These are phyloP conservation scores for Ceratosolen solmsi DNA, from an alignment of 1,140 invertebrate species.

Conservation along the genomic window DNA sequence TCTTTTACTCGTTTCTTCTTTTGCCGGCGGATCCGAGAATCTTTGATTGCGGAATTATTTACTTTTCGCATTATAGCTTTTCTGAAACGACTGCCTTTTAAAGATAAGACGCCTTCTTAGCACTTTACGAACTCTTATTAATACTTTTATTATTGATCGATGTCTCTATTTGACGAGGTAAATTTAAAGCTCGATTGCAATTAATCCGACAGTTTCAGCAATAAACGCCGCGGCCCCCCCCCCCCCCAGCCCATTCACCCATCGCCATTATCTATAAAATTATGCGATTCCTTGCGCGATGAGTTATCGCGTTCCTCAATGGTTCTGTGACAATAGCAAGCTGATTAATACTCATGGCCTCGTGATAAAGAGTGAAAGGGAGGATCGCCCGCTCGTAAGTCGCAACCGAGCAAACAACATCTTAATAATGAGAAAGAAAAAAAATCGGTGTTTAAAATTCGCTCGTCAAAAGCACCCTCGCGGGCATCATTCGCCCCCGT, in stretches of 20 bases:
- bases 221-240: no score
- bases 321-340: not conserved
- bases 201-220: no score
- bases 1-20: not conserved
- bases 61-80: not conserved
- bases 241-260: no score
- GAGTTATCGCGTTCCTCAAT: no score
- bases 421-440: constrained; percentile 48
- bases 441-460: constrained; percentile 37
- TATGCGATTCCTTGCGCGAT: no score
- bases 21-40: not conserved
- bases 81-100: not conserved
- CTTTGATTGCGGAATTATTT: constrained; percentile 5
- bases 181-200: no score
- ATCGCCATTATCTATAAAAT: no score
- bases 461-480: constrained; percentile 12
- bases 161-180: not conserved
- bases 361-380: not conserved
- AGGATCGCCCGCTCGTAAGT: not conserved
- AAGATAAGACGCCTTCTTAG: not conserved
- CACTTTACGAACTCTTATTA: not conserved
- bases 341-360: not conserved
- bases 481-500: not conserved
- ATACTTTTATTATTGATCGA: not conserved
- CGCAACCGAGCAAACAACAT: not conserved